Evolutionary conservation across 2,113 vertebrate species (phyloP).

Genomic region (Heterocephalus glaber): DNA sequence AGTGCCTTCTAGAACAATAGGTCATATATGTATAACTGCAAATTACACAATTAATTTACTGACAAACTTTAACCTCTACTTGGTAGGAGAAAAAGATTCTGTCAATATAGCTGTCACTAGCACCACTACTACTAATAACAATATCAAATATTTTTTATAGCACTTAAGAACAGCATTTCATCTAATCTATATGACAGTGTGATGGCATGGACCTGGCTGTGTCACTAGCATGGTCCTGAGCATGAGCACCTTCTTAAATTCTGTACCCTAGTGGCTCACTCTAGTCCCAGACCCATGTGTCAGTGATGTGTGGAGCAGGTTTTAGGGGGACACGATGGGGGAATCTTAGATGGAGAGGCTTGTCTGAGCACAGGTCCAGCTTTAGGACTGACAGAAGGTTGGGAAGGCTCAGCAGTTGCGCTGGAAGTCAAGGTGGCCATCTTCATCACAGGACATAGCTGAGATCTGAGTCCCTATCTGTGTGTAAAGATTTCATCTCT

Average conservation of each 20-base stretch:
- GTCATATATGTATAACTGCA: not conserved
- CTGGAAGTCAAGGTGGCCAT: not conserved
- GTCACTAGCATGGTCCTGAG: not conserved
- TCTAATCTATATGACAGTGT: not conserved
- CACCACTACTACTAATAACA: not conserved
- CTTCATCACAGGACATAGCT: not conserved
- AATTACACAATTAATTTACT: not conserved
- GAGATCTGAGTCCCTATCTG: not conserved
- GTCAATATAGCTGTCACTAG: not conserved
- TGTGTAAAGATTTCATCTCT: not conserved
- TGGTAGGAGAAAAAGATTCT: slow-evolving; percentile 25
- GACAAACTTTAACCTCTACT: not conserved
- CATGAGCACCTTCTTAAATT: not conserved
- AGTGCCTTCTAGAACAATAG: not conserved
- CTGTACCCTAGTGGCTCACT: not conserved
- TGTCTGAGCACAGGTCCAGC: not conserved
- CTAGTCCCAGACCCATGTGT: not conserved
- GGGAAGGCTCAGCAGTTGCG: not conserved
- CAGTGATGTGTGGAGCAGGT: rapidly evolving
- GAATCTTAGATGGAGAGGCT: not conserved
- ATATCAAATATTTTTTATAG: not conserved
- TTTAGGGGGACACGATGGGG: not conserved
- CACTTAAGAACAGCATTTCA: not conserved
- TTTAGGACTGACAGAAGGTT: not conserved
- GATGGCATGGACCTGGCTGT: not conserved